Base-by-base conservation (phyloP, 2,888 invertebrate species). In the Bombylius discolor region DNA sequence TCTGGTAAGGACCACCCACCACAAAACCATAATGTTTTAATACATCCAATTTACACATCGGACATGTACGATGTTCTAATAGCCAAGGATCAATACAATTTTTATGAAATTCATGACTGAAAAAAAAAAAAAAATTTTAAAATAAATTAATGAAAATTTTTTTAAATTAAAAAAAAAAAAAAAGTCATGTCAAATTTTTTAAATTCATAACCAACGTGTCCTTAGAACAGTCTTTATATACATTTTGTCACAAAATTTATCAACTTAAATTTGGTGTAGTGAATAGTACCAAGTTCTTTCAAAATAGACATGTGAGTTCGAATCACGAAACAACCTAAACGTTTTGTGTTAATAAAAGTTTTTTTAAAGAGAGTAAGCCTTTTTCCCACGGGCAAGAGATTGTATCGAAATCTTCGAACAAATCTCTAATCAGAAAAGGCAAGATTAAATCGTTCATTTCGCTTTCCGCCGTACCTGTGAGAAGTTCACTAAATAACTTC, bases 31-130 rank as follows among this genome's bases (percentile, higher is more conserved):
- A 90, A 70, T 87, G 85, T 69, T 92, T 88, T 60, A 96, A 81
- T 65, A 96, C 95, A 75, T 96, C 95, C 83, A 91, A 85, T 75
- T 95, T 95, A 77, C 95, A 96, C 92, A 96, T 94, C 11, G 95
- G 95, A 73, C 95, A 96, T 42, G 94, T 94, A 61, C 94, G 81
- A 73, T 95, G 93, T 70, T 95, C 94, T 67, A 96, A 76, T 59
- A 96, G 79, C 95, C 95, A 96, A 23, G 94, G 95, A 77, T 96
- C 95, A 68, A 96, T 93, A 78, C 95, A 96, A 66, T 81, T 84
- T 78, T 93, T 94, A 79, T 96, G 95, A 76, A 94, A 96, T 69
- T 93, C 88, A 75, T 96, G 95, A 70, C 94, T 94, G 58, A 58
- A 51, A 52, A 52, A 23, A 53, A 39, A 12, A 12, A 46, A 46